These are phyloP conservation scores for Hippocampus barbouri DNA, from an alignment of 2,113 vertebrate genomes.

Conservation along the genomic window DNA sequence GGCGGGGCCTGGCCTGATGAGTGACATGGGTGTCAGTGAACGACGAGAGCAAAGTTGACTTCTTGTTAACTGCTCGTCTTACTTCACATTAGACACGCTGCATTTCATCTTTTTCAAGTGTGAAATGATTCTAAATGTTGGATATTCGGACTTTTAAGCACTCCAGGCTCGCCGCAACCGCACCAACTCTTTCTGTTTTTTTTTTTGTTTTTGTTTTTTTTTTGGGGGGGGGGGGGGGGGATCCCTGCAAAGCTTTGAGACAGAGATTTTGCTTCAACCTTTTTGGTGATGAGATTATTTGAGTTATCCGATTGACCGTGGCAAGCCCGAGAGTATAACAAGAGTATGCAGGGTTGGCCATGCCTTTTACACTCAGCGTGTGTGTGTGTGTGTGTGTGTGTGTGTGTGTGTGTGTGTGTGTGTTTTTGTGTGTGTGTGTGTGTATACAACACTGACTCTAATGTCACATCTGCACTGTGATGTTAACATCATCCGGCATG, in stretches of 20 bases:
- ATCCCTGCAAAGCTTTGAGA: background rate
- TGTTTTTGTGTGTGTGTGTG: background rate
- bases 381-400: background rate
- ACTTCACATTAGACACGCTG: background rate
- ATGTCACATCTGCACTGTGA: slow-evolving; percentile 54
- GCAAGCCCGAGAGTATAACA: background rate
- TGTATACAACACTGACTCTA: slow-evolving; percentile 32
- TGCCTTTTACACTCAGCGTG: background rate
- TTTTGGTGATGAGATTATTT: background rate
- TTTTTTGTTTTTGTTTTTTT: too few relatives aligned
- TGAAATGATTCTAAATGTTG: background rate
- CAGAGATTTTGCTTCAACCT: background rate
- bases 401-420: background rate
- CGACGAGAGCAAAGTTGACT: too few relatives aligned
- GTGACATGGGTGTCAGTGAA: background rate
- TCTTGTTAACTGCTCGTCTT: background rate
- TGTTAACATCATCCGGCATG: slow-evolving; percentile 53
- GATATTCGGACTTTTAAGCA: background rate
- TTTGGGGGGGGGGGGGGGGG: too few relatives aligned
- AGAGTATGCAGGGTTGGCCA: background rate
- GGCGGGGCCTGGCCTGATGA: background rate
- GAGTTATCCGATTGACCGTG: background rate
- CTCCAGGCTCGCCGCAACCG: background rate
- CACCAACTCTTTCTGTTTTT: too few relatives aligned
- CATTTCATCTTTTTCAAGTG: background rate